Evolutionary conservation across 2,797 vertebrate species (phyloP).

Genomic region (Lutjanus argentimaculatus): DNA sequence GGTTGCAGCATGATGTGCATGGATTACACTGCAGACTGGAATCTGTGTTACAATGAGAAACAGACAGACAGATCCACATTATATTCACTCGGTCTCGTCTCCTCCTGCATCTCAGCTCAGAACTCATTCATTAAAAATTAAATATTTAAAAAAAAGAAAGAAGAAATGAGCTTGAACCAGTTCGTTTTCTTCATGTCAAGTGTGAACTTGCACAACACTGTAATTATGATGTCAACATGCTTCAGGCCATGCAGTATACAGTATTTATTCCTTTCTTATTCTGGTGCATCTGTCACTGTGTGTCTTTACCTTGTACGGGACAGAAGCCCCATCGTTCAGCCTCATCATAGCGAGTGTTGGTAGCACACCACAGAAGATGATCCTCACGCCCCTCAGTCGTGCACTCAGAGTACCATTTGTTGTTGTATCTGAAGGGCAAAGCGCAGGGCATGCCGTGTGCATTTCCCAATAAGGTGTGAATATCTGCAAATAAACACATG

Average conservation of each 20-base stretch:
- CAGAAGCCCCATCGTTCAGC: constrained; percentile 95
- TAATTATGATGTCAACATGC: background rate
- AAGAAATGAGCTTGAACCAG: too few species aligned
- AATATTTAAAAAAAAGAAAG: too few species aligned
- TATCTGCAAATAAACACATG: constrained; percentile 82
- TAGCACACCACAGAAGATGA: constrained; percentile 92
- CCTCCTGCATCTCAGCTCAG: too few species aligned
- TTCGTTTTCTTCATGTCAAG: too few species aligned
- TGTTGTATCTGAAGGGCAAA: constrained; percentile 95
- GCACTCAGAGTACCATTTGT: constrained; percentile 93
- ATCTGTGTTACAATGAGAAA: too few species aligned
- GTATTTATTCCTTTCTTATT: background rate
- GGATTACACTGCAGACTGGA: too few species aligned
- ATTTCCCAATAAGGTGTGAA: constrained; percentile 91
- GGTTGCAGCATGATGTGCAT: too few species aligned
- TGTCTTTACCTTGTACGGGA: constrained; percentile 88
- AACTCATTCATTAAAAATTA: too few species aligned
- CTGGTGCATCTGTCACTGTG: constrained; percentile 1
- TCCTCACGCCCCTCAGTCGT: constrained; percentile 90
- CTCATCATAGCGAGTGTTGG: constrained; percentile 90
- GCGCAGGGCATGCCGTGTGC: constrained; percentile 90
- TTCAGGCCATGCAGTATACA: background rate
- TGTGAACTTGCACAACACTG: too few species aligned
- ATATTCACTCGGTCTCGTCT: too few species aligned
- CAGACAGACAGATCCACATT: too few species aligned